Evolutionary conservation across 2,888 invertebrate genomes (phyloP).

Genomic region (Caenorhabditis angaria): DNA sequence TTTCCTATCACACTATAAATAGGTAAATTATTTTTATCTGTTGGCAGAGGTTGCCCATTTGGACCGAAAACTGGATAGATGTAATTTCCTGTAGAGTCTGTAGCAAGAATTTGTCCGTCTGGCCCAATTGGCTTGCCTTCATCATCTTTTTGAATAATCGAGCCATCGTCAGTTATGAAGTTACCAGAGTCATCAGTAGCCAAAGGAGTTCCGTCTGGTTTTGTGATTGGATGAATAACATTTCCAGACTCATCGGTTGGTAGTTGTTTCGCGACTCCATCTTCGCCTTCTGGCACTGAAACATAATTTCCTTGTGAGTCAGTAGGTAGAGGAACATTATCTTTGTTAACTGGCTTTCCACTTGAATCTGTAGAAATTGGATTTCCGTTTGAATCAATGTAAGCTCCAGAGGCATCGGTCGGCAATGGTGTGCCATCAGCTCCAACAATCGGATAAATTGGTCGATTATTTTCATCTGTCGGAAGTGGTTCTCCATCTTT

Average conservation of each 20-base stretch:
- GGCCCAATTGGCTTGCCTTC: constrained; percentile 43
- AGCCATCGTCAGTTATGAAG: constrained; percentile 43
- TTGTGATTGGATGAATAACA: constrained; percentile 37
- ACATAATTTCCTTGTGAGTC: constrained; percentile 25
- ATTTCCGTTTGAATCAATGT: constrained; percentile 39
- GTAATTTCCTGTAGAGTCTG: constrained; percentile 38
- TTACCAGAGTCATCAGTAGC: constrained; percentile 35
- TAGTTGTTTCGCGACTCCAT: constrained; percentile 21
- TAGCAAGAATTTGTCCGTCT: constrained; percentile 46
- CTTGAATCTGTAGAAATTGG: constrained; percentile 24
- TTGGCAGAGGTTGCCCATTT: constrained; percentile 40
- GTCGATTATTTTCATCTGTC: constrained; percentile 15
- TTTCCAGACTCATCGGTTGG: constrained; percentile 40
- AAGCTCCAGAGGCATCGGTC: constrained; percentile 30
- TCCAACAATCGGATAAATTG: constrained; percentile 27
- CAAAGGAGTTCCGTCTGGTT: constrained; percentile 39
- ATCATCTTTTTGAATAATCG: constrained; percentile 27
- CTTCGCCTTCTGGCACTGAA: constrained; percentile 12
- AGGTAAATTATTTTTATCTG: constrained; percentile 29
- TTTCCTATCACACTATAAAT: constrained; percentile 45
- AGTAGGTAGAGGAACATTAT: constrained; percentile 40
- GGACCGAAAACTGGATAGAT: constrained; percentile 48
- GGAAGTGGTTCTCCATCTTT: constrained; percentile 24
- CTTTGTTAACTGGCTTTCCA: constrained; percentile 24
- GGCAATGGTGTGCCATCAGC: constrained; percentile 26